Evolutionary conservation across 2,797 vertebrate genomes (phyloP).

Genomic region (Tragopan temminckii): DNA sequence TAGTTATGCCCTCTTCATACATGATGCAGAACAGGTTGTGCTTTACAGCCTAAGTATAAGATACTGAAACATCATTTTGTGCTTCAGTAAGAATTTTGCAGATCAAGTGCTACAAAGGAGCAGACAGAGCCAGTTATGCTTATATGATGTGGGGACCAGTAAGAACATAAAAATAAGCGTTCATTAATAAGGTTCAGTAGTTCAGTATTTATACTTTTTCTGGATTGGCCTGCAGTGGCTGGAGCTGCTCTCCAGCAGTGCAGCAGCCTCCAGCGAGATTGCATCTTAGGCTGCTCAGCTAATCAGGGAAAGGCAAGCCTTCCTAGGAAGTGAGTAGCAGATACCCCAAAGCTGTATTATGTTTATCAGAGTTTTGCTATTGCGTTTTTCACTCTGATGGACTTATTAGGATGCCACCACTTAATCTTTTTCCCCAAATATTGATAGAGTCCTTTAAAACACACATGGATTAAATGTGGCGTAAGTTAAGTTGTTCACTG

Average conservation of each 20-base stretch:
- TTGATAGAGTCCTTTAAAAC: neutral
- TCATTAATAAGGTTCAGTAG: conserved; percentile 34
- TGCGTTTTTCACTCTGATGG: conserved; percentile 27
- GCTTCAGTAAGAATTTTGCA: neutral
- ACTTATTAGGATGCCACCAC: conserved; percentile 12
- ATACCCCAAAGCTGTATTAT: conserved; percentile 46
- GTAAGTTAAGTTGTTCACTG: neutral
- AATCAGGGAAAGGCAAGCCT: conserved; percentile 44
- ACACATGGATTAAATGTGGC: neutral
- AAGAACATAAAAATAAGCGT: neutral
- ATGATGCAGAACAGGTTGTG: neutral
- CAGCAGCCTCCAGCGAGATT: conserved; percentile 39
- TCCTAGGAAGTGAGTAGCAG: conserved; percentile 25
- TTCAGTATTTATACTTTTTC: conserved; percentile 41
- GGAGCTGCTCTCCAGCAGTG: conserved; percentile 26
- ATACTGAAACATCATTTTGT: neutral
- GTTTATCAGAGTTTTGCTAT: conserved; percentile 38
- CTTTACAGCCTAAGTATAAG: neutral
- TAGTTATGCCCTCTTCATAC: neutral
- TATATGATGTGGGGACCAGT: conserved; percentile 7
- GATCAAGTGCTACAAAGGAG: neutral
- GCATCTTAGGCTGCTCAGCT: conserved; percentile 27
- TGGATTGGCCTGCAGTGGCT: conserved; percentile 31
- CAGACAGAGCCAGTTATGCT: neutral
- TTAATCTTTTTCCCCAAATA: neutral